A percentile compares a stretch with the other conserved stretches of the same genome.
phyloP scores from a whole-genome alignment of 2,888 invertebrate genomes.

The Ligdia adustata region DNA sequence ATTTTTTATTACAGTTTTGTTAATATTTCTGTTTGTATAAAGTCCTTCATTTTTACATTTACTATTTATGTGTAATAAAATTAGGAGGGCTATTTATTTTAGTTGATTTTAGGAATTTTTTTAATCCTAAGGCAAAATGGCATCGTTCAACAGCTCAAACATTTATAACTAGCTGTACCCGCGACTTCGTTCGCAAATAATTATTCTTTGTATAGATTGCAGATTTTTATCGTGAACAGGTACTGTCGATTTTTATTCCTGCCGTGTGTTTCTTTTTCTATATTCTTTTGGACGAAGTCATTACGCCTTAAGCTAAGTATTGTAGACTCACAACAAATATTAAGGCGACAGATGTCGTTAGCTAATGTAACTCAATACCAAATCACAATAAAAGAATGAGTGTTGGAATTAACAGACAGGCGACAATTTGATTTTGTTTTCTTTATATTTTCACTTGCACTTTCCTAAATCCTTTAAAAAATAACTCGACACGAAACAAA shows the following conservation, averaged over 20 bases:
- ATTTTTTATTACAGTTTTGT: conserved; percentile 46
- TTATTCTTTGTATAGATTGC: no score
- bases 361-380: conserved; percentile 71
- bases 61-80: conserved; percentile 77
- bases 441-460: conserved; percentile 42
- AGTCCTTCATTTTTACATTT: conserved; percentile 67
- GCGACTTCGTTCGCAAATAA: no score
- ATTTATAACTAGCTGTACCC: not conserved
- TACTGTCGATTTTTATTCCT: conserved; percentile 1
- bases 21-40: conserved; percentile 71
- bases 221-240: conserved; percentile 8
- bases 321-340: conserved; percentile 84
- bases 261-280: not conserved
- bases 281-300: conserved; percentile 57
- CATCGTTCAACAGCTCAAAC: conserved; percentile 45
- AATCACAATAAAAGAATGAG: conserved; percentile 83
- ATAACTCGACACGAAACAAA: conserved; percentile 54
- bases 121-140: conserved; percentile 54
- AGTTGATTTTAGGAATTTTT: conserved; percentile 62
- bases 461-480: conserved; percentile 41
- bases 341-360: conserved; percentile 61
- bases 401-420: conserved; percentile 84
- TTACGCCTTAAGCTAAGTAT: conserved; percentile 50
- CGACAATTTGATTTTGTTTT: conserved; percentile 75
- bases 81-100: conserved; percentile 77